Percentiles rank a stretch among this genome's conserved stretches.
Conservation (phyloP, 2,888 invertebrate species). For the Sericinus montela region DNA sequence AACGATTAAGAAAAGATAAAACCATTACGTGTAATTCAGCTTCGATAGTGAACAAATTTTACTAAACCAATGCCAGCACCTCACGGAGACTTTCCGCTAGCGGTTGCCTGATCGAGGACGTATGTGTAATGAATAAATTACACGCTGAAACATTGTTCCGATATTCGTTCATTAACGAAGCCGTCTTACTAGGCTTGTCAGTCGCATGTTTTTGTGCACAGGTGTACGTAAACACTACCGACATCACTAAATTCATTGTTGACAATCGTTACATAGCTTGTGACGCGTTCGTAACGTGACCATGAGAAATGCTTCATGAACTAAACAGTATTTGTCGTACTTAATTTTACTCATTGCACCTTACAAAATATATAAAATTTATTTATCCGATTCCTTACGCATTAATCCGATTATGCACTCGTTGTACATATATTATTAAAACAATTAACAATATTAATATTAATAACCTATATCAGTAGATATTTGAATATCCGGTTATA, state of each 20-base stretch:
- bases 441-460: no score
- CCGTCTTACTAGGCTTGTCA: conserved; percentile 44
- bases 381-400: no score
- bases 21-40: not conserved
- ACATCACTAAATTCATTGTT: conserved; percentile 58
- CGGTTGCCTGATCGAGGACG: conserved; percentile 68
- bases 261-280: conserved; percentile 53
- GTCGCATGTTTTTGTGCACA: conserved; percentile 41
- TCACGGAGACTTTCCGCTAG: conserved; percentile 69
- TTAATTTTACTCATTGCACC: conserved; percentile 3
- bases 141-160: conserved; percentile 77
- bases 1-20: no score
- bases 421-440: no score
- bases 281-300: conserved; percentile 36
- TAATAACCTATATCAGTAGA: no score
- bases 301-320: conserved; percentile 37
- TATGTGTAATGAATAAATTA: conserved; percentile 78
- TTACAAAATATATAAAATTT: conserved; percentile 3
- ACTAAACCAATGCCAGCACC: conserved; percentile 30
- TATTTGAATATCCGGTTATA: no score
- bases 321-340: conserved; percentile 8
- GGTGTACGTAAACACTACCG: conserved; percentile 24
- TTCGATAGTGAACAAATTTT: conserved; percentile 24
- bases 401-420: not conserved
- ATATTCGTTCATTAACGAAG: conserved; percentile 66